These are phyloP conservation scores for Mimas tiliae DNA, from an alignment of 2,888 invertebrate genomes.

Conservation along the genomic window DNA sequence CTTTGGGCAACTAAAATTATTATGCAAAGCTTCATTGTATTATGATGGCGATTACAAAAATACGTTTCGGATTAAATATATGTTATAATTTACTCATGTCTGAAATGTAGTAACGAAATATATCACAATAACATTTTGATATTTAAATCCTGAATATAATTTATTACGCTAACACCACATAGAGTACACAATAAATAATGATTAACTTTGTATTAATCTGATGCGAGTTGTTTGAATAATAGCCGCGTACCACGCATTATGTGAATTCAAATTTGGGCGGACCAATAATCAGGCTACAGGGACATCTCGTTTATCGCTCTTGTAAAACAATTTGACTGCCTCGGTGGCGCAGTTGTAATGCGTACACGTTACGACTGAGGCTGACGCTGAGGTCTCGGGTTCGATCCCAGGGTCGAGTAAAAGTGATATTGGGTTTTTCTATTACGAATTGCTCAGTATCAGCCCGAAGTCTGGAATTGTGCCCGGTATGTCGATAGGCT, in stretches of 20 bases:
- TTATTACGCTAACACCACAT: conserved; percentile 14
- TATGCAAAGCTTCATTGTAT: not conserved
- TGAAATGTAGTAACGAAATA: not conserved
- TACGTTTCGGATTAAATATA: not conserved
- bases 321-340: conserved; percentile 73
- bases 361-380: too few species aligned
- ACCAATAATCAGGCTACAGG: conserved; percentile 25
- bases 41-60: too few species aligned
- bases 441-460: too few species aligned
- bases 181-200: conserved; percentile 25
- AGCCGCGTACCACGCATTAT: not conserved
- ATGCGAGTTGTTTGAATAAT: not conserved
- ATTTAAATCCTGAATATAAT: conserved; percentile 19
- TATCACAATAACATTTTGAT: conserved; percentile 12
- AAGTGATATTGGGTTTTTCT: too few species aligned
- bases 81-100: not conserved
- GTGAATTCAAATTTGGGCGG: not conserved
- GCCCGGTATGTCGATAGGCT: too few species aligned
- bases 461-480: too few species aligned
- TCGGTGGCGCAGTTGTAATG: too few species aligned
- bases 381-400: too few species aligned
- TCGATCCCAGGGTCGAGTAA: too few species aligned
- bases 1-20: not conserved
- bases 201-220: conserved; percentile 8
- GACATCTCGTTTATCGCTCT: conserved; percentile 54